Conservation (phyloP, 2,888 invertebrate species). For the Tolmerus cingulatus region DNA sequence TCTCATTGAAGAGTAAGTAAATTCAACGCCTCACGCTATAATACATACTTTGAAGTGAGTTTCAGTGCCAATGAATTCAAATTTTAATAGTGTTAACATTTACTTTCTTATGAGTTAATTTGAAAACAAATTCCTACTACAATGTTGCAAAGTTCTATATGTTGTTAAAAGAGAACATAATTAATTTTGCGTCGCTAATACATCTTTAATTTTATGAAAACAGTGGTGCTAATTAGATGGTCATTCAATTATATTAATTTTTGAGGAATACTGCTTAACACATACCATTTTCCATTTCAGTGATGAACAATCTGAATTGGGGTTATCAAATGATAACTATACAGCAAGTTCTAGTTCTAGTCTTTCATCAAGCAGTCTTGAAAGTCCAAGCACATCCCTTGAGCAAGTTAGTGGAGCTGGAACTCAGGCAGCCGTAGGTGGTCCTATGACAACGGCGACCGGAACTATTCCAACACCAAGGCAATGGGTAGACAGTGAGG, state of each 20-base stretch:
- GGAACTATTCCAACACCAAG: conserved; percentile 52
- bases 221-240: not conserved
- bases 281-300: conserved; percentile 65
- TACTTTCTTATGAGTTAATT: not conserved
- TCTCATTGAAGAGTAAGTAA: conserved; percentile 44
- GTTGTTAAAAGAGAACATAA: not conserved
- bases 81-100: not conserved
- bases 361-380: conserved; percentile 70
- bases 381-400: conserved; percentile 78
- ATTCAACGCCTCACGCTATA: not conserved
- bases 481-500: conserved; percentile 60
- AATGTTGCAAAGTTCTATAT: not conserved
- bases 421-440: conserved; percentile 50
- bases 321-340: conserved; percentile 67
- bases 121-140: not conserved
- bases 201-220: not conserved
- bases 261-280: not conserved
- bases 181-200: not conserved
- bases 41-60: not conserved
- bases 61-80: not conserved
- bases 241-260: not conserved
- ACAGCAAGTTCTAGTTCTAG: conserved; percentile 78
- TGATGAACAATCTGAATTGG: conserved; percentile 72
- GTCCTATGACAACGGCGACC: conserved; percentile 51
- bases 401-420: conserved; percentile 68